Base-by-base conservation (phyloP, 2,113 vertebrate species). In the Corvus cornix region DNA sequence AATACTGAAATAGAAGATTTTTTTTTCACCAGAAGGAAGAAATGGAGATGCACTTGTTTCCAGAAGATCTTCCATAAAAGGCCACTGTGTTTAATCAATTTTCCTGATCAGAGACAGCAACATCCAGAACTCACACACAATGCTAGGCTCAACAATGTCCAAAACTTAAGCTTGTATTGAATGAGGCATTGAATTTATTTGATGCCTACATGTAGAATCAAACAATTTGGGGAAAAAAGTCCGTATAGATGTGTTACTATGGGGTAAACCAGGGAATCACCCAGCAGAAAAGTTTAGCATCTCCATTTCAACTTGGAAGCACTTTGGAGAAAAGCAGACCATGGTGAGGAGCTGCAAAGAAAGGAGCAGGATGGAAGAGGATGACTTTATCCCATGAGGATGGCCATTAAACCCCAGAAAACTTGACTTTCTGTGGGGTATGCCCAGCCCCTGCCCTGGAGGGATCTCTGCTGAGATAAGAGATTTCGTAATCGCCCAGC, bases 121-220 rank as follows among this genome's bases (percentile, higher is more conserved):
- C 33, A 81, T 35, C 10, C 69, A 82, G 51, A 81, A 59, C 31
- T 62, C 37, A 69, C 33, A 28, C 33, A 23, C 4, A 37, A 21
- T 6, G 16, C 60, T 33, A 75, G 22, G 33, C 22, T 87, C 33
- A 72, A 55, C 0, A 0, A 9, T 13, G 15, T 7, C 23, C 9
- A 28, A 78, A 87, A 56, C 9, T 28, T 70, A 46, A 78, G 16
- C 37, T 46, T 5, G 23, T 60, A 37, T 18, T 60, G 58, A 60
- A 60, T 37, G 1, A 55, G 33, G 5, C 63, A 15, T 31, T 0
- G 0, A 31, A 58, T 51, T 79, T 68, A 44, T 37, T 69, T 4
- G 41, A 31, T 8, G 12, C 30, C 23, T 18, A 17, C 14, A 10
- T 0, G 0, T 6, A 20, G 23, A 78, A 87, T 55, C 37, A 84